Base-by-base conservation (phyloP, 2,797 vertebrate genomes). In the Microctenopoma steveboyesi region DNA sequence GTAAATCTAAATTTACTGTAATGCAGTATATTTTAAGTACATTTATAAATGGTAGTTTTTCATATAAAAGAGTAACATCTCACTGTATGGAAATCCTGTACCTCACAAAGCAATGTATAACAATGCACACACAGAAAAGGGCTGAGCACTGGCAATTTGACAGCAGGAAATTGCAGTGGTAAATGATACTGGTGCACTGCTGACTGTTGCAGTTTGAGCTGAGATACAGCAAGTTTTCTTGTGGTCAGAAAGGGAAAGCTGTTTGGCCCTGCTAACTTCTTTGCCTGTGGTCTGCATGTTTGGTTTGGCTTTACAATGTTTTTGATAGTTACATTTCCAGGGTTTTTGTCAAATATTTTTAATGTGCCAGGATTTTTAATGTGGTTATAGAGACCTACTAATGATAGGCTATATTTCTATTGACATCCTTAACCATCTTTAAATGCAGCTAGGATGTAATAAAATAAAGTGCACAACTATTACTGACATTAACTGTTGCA, bases 121-220 rank as follows among this genome's bases (percentile, higher is more conserved):
- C 28, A 48, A 52, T 60, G 30, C 5, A 42, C 28, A 54, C 7
- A 52, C 13, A 40, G 47, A 14, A 13, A 54, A 53, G 52, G 16
- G 63, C 18, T 57, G 42, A 54, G 9, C 8, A 1, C 25, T 15
- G 55, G 28, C 49, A 63, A 10, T 14, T 15, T 8, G 69, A 53
- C 68, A 70, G 50, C 55, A 71, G 64, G 53, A 77, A 69, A 51
- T 51, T 79, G 76, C 81, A 83, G 64, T 57, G 37, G 33, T 69
- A 80, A 80, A 67, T 73, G 55, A 88, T 81, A 72, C 68, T 48
- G 62, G 40, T 73, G 74, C 52, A 69, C 64, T 75, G 76, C 73
- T 76, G 78, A 67, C 58, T 18, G 12, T 35, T 55, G 70, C 68
- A 48, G 65, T 25, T 43, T 61, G 56, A 71, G 69, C 54, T 14